Conservation (phyloP, 2,888 invertebrate genomes). For the Eupithecia centaureata region DNA sequence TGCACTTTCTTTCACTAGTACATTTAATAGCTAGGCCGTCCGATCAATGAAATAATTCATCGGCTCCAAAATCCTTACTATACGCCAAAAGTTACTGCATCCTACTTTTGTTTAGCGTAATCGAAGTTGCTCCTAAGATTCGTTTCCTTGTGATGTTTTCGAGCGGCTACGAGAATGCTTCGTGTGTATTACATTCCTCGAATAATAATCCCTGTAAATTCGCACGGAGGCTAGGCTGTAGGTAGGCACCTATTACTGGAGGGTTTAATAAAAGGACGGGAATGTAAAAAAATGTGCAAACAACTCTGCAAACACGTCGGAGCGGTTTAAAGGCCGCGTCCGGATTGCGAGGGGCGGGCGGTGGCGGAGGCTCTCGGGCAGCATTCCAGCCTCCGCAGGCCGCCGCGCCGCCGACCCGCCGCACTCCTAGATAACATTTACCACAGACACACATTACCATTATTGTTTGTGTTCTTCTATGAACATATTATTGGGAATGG, state of each 20-base stretch:
- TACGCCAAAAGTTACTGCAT: constrained; percentile 40
- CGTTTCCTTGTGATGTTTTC: constrained; percentile 15
- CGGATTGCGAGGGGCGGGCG: constrained; percentile 78
- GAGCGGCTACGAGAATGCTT: constrained; percentile 36
- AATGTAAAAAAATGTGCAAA: constrained; percentile 84
- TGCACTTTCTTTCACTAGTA: constrained; percentile 82
- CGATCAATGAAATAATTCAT: constrained; percentile 54
- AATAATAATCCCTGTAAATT: constrained; percentile 38
- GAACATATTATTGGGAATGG: background rate
- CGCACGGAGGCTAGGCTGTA: constrained; percentile 48
- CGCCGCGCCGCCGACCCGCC: constrained; percentile 34
- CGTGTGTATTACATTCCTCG: constrained; percentile 40
- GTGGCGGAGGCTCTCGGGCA: constrained; percentile 64
- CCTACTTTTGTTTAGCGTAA: constrained; percentile 29
- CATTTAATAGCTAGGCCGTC: constrained; percentile 73
- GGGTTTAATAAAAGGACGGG: constrained; percentile 77
- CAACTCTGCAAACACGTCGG: constrained; percentile 82
- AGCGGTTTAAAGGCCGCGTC: constrained; percentile 83
- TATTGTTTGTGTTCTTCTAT: background rate
- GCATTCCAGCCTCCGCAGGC: constrained; percentile 78
- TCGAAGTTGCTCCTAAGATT: constrained; percentile 41
- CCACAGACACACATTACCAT: background rate
- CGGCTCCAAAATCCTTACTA: constrained; percentile 47
- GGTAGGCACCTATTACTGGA: constrained; percentile 52
- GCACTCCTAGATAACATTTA: constrained; percentile 13